phyloP scores from a whole-genome alignment of 2,888 invertebrate genomes.

The Byasa hedistus region DNA sequence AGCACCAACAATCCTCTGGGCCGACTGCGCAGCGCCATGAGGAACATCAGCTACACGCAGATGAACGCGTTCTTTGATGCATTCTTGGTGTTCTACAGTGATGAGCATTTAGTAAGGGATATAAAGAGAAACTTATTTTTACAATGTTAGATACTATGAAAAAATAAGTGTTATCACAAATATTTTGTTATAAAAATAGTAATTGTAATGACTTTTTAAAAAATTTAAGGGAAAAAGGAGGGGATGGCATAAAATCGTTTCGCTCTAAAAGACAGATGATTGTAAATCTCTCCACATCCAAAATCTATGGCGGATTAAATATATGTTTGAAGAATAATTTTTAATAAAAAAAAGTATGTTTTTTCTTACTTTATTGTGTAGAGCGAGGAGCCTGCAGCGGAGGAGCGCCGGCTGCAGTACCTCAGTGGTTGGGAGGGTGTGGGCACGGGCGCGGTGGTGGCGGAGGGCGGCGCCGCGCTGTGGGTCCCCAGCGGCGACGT shows the following conservation, averaged over 20 bases:
- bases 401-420: constrained; percentile 87
- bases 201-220: too few species aligned
- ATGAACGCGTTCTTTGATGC: constrained; percentile 80
- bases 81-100: constrained; percentile 87
- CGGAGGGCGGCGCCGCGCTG: constrained; percentile 86
- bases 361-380: constrained; percentile 45
- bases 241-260: too few species aligned
- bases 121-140: too few species aligned
- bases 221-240: too few species aligned
- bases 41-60: constrained; percentile 57
- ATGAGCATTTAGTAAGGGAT: constrained; percentile 87
- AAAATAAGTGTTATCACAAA: too few species aligned
- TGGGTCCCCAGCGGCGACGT: constrained; percentile 97
- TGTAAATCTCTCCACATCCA: too few species aligned
- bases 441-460: constrained; percentile 84
- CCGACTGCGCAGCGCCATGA: constrained; percentile 76
- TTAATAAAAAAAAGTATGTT: too few species aligned
- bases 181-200: too few species aligned
- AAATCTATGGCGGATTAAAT: too few species aligned
- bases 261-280: too few species aligned
- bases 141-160: too few species aligned
- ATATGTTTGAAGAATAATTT: too few species aligned
- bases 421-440: constrained; percentile 91
- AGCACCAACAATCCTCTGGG: constrained; percentile 52
- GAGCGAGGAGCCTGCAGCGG: constrained; percentile 88